Evolutionary conservation across 2,888 invertebrate species (phyloP), one percentile per base, ranked within the genome.

Genomic region (Rhagonycha lutea): DNA sequence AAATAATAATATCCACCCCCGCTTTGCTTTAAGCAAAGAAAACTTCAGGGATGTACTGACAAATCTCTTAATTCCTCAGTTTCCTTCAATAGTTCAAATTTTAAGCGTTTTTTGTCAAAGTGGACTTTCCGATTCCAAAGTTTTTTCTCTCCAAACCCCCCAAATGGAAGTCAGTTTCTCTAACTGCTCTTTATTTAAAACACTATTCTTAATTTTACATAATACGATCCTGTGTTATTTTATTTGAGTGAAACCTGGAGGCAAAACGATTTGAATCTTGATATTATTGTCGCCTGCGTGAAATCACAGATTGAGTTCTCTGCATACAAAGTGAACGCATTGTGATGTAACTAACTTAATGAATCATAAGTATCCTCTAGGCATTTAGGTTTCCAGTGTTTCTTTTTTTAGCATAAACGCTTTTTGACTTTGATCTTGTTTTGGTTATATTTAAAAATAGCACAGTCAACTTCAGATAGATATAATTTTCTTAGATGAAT

Each of bases 251-350:
- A 47, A 60, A 68, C 73, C 77, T 70, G 10, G 77, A 81, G 84
- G 85, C 83, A 80, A 82, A 83, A 82, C 85, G 84, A 86, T 87
- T 86, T 87, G 86, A 86, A 87, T 87, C 86, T 84, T 85, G 84
- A 86, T 86, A 85, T 86, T 85, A 87, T 87, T 87, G 86, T 86
- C 85, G 83, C 70, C 72, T 83, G 85, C 85, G 85, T 85, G 85
- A 85, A 86, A 86, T 86, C 84, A 83, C 82, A 85, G 84, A 85
- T 83, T 85, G 84, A 84, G 85, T 85, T 84, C 84, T 84, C 83
- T 84, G 84, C 84, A 84, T 84, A 85, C 85, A 85, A 85, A 84
- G 86, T 82, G 83, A 83, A 84, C 82, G 84, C 84, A 83, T 84
- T 84, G 83, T 80, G 80, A 81, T 81, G 83, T 84, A 84, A 85